Evolutionary conservation across 2,888 invertebrate species (phyloP).

Genomic region (Platycheirus rosarum): DNA sequence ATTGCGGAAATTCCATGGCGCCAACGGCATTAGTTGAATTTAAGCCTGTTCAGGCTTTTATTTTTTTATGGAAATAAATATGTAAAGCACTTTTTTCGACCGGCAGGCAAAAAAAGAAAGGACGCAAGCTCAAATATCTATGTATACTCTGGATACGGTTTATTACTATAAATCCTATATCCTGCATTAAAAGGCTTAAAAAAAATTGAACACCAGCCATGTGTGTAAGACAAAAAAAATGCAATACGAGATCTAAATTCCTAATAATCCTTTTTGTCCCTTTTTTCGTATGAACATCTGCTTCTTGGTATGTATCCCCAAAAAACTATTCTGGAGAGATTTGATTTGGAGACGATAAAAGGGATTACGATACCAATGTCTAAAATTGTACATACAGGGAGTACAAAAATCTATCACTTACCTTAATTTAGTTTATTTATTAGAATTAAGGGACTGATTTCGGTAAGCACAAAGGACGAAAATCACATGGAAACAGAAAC

Average conservation of each 20-base stretch:
- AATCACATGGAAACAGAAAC: too few relatives aligned
- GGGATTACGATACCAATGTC: constrained; percentile 28
- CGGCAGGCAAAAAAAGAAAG: not conserved
- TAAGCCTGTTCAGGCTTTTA: not conserved
- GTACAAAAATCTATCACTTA: constrained; percentile 15
- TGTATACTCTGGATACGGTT: not conserved
- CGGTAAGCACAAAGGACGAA: too few relatives aligned
- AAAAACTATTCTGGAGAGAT: constrained; percentile 11
- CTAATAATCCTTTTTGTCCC: constrained; percentile 6
- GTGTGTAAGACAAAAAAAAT: not conserved
- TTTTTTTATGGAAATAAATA: too few relatives aligned
- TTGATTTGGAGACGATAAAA: constrained; percentile 13
- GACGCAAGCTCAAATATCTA: not conserved
- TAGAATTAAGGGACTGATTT: too few relatives aligned
- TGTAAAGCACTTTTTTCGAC: too few relatives aligned
- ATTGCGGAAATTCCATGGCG: not conserved
- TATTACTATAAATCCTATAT: constrained; percentile 5
- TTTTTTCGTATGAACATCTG: not conserved
- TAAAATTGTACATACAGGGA: constrained; percentile 20
- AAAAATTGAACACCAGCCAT: not conserved
- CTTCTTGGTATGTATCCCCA: not conserved
- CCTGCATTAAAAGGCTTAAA: not conserved
- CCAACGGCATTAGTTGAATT: not conserved
- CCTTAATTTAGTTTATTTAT: not conserved
- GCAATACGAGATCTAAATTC: not conserved